Conservation (phyloP, 2,113 vertebrate genomes). For the Noturus placidus region DNA sequence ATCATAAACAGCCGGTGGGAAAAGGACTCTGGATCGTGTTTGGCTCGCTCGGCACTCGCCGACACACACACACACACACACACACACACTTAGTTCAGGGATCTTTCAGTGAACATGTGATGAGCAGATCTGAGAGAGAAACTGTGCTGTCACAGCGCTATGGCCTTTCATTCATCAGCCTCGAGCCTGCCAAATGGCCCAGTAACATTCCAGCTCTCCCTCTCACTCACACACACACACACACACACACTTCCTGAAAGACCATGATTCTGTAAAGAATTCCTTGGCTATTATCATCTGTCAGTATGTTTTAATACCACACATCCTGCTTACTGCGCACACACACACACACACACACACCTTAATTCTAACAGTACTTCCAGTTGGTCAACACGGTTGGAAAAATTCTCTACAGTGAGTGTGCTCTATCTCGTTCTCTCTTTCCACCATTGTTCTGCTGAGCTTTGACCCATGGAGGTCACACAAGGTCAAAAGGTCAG, state of each 20-base stretch:
- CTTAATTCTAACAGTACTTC: background rate
- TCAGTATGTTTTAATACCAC: slow-evolving; percentile 18
- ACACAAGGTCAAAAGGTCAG: slow-evolving; percentile 48
- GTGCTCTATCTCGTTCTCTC: background rate
- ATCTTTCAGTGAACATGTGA: slow-evolving; percentile 24
- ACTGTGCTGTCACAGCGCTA: slow-evolving; percentile 1
- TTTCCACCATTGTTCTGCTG: slow-evolving; percentile 40
- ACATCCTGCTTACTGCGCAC: background rate
- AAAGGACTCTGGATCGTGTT: background rate
- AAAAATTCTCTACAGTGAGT: background rate
- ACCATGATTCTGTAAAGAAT: background rate
- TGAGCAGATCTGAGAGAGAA: background rate
- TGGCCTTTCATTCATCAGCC: slow-evolving; percentile 23
- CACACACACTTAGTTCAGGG: slow-evolving; percentile 3
- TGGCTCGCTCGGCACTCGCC: background rate
- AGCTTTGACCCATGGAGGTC: slow-evolving; percentile 44
- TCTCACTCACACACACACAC: background rate
- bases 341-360: slow-evolving; percentile 8
- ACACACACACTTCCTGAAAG: slow-evolving; percentile 12
- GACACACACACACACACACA: slow-evolving; percentile 10
- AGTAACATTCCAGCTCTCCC: slow-evolving; percentile 9
- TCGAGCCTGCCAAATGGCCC: slow-evolving; percentile 11
- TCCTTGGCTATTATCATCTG: background rate
- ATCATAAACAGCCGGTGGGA: slow-evolving; percentile 10
- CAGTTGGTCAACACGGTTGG: background rate